A percentile compares a stretch with the other conserved stretches of the same genome.
phyloP scores from a whole-genome alignment of 2,113 vertebrate species.

The Phylloscopus whistleri region DNA sequence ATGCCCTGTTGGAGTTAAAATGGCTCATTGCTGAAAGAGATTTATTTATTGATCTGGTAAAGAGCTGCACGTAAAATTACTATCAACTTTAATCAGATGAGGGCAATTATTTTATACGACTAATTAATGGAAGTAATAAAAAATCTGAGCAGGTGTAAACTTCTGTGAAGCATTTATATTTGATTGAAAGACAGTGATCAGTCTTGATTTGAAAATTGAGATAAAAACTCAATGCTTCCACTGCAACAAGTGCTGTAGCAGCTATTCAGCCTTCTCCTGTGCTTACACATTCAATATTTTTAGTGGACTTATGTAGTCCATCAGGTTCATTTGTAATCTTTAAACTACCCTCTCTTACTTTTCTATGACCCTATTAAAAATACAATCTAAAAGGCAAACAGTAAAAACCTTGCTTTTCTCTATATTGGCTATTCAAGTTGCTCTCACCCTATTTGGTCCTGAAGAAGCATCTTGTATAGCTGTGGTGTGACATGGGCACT shows the following conservation, averaged over 20 bases:
- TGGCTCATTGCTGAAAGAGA: neutral
- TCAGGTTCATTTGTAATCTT: neutral
- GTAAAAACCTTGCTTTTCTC: neutral
- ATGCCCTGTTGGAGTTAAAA: neutral
- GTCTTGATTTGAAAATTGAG: neutral
- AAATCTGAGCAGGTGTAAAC: neutral
- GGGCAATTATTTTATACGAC: neutral
- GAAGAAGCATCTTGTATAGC: neutral
- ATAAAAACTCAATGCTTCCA: neutral
- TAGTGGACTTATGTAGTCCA: fast-evolving
- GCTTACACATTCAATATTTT: neutral
- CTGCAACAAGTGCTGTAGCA: neutral
- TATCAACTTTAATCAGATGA: neutral
- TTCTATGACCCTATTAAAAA: neutral
- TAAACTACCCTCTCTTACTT: neutral
- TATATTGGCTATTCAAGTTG: neutral
- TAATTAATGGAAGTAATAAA: neutral
- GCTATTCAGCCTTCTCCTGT: neutral
- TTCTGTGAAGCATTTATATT: neutral
- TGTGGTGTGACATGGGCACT: neutral
- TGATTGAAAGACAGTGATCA: neutral
- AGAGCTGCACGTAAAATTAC: neutral
- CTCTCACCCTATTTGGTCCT: neutral
- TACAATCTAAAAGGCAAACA: neutral
- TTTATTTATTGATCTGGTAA: neutral